Evolutionary conservation across 2,113 vertebrate genomes (phyloP), one percentile per base, ranked within the genome.

Genomic region (Corydoras maculifer): DNA sequence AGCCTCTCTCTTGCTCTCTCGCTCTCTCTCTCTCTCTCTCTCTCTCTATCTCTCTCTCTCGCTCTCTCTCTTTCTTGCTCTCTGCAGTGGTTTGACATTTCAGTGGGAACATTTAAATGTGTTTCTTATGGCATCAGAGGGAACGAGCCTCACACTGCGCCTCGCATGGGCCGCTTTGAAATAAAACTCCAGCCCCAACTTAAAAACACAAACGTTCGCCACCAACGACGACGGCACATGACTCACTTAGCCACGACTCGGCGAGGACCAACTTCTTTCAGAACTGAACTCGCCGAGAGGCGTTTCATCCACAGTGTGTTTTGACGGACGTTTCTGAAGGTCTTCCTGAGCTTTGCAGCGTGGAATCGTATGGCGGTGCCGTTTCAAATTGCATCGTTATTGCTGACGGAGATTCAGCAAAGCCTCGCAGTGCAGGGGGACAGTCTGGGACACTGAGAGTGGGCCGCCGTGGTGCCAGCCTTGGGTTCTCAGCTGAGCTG

Each of bases 191-290:
- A 84, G 84, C 76, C 80, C 80, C 74, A 71, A 78, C 76, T 87
- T 87, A 87, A 87, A 84, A 84, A 75, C 68, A 72, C 65, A 79
- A 80, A 88, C 84, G 86, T 87, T 86, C 80, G 83, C 86, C 89
- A 88, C 88, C 85, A 86, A 87, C 87, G 86, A 87, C 87, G 86
- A 85, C 83, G 86, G 85, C 6, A 30, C 13, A 88, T 80, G 77
- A 75, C 70, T 65, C 69, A 69, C 72, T 65, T 83, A 86, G 78
- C 83, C 86, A 65, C 83, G 75, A 69, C 73, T 78, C 84, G 87
- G 5, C 3, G 51, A 12, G 3, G 10, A 53, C 10, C 9, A 2
- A 53, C 9, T 10, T 53, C 10, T 53, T 53, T 53, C 10, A 14
- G 13, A 53, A 53, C 3, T 10, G 11, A 53, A 10, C 13, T 43